Base-by-base conservation (phyloP, 1,140 invertebrate genomes). In the Drosophila repleta region DNA sequence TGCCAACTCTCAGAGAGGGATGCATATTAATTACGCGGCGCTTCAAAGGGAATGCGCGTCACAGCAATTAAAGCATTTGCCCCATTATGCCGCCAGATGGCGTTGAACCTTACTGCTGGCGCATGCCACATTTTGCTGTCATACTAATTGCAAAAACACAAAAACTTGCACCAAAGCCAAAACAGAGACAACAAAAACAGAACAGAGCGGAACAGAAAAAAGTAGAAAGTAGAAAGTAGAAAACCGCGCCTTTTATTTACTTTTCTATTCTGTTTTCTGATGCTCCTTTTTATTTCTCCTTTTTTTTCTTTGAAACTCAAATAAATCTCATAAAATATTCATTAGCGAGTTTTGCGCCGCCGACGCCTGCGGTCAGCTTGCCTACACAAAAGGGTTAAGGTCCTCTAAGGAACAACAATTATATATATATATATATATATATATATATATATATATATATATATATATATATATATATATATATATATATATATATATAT, bases 251-350 rank as follows among this genome's bases (percentile, higher is more conserved):
- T 78, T 72, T 73, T 45, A 62, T 26, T 24, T 48, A 7, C 49
- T 56, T 68, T 70, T 66, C 52, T 26, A 43, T 62, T 68, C 39
- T 39, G n/a, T 55, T 57, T 70, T 10, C 35, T 15, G n/a, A 1
- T 13, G 32, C 4, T 46, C 17, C 26, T 55, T 32, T 37, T 10
- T 52, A 4, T 35, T 48, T 43, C 49, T 61, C 52, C 57, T 57
- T 49, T 62, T 57, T 37, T 63, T 70, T 61, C 63, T 79, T 65
- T 57, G 71, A 79, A 87, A 87, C 83, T 87, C 82, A 88, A 87
- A 87, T 87, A 87, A 87, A 87, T 87, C 82, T 87, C 82, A 87
- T 87, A 88, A 87, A 87, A 87, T 87, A 87, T 87, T 87, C 82
- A 87, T 87, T 87, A 87, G 82, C 82, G 83, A 62, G 51, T 77